Evolutionary conservation across 2,797 vertebrate species (phyloP), one percentile per base, ranked within the genome.

Genomic region (Tenualosa thibaudeaui): DNA sequence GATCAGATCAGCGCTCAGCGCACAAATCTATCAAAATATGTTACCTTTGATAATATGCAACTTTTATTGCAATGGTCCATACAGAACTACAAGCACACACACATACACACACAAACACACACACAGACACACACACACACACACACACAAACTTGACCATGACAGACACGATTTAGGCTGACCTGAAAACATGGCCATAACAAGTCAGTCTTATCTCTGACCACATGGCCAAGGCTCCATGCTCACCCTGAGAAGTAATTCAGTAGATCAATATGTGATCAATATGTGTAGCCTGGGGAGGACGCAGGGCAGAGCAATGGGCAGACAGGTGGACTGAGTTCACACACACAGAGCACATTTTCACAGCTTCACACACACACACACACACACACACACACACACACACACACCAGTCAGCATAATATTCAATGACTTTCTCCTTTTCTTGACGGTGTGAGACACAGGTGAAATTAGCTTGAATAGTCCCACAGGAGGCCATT

Each of bases 201-300:
- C 31, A 40, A 37, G 65, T 12, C 13, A 22, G 81, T 54, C 89
- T 91, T 87, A 87, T 91, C 92, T 88, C 86, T 19, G 15, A 19
- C 40, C 83, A 24, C 75, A 37, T 31, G n/a, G 40, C 86, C 71
- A 81, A 86, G 50, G 82, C 81, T 26, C 7, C 89, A 40, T 0
- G 0, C 75, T 3, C 81, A 88, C 90, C 90, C 87, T 89, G 88
- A 86, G 84, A 91, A 89, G 85, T 83, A 88, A 89, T 91, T 93
- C 86, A 86, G 83, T 82, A 83, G 90, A 90, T 92, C 85, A 24
- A 81, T 90, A 8, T 49, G 46, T 49, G 46, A 31, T 31, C 31
- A 31, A 31, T 31, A 31, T 49, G 46, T 49, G 46, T 49, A 31
- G 31, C 31, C 31, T 31, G 31, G 31, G 31, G 58, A 68, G 82